Evolutionary conservation across 2,113 vertebrate species (phyloP), one percentile per base, ranked within the genome.

Genomic region (Philantomba maxwellii): DNA sequence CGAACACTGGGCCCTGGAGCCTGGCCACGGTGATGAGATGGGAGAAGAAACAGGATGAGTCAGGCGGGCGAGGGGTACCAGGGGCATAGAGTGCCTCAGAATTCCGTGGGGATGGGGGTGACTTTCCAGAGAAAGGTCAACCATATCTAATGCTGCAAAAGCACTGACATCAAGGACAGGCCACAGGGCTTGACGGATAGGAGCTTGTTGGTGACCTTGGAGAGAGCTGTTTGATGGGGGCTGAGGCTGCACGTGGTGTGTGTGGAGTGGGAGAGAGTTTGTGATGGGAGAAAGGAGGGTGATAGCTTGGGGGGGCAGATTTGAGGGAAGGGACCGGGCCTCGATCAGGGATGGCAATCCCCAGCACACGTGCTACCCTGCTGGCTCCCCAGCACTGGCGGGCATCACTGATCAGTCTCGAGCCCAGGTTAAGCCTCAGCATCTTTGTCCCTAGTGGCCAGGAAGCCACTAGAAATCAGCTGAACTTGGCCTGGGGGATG

Each of bases 111-210:
- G 55, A 12, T 0, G 28, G 75, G 39, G 64, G 57, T 1, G 30
- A 26, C 36, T 75, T 89, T 93, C 57, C 60, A 58, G 87, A 66
- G 88, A 97, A 96, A 97, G 57, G 75, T 89, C 95, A 93, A 77
- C 91, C 55, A 16, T 78, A 39, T 62, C 94, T 70, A 83, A 95
- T 47, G 77, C 57, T 51, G 64, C 57, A 23, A 33, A 90, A 86
- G 45, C 70, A 45, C 6, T 0, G 47, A 78, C 60, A 60, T 49
- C 3, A 16, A 45, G 64, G 49, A 87, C 55, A 47, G 53, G 75
- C n/a, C 58, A 30, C 4, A 4, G 83, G 80, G 11, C 53, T 75
- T 47, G 92, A 87, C 64, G 53, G 85, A 73, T 2, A 49, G 83
- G 60, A 88, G 26, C 66, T 60, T 91, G 60, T 70, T 77, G 60